Conservation (phyloP, 2,888 invertebrate species). For the Operophtera brumata region DNA sequence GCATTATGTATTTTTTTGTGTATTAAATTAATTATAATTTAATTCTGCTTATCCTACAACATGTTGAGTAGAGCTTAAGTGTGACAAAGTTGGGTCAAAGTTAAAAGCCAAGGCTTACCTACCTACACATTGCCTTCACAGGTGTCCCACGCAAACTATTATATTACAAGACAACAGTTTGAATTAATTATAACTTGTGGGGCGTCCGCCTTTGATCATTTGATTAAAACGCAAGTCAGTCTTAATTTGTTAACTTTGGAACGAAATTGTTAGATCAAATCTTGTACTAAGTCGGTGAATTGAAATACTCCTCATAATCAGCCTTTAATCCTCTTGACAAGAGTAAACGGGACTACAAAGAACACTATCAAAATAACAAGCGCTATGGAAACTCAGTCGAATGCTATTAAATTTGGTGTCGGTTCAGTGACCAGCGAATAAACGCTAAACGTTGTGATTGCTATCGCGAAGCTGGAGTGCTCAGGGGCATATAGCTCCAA, state of each 20-base stretch:
- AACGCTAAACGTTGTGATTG: no score
- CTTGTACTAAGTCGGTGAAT: not conserved
- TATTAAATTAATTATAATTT: not conserved
- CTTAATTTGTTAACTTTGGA: conserved; percentile 15
- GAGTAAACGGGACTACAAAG: no score
- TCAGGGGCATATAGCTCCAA: no score
- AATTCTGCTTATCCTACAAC: conserved; percentile 27
- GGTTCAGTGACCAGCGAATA: no score
- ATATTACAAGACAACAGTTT: conserved; percentile 27
- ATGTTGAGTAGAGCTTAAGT: conserved; percentile 38
- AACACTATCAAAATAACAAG: no score
- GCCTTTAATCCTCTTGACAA: no score
- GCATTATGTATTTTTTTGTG: not conserved
- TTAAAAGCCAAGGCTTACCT: conserved; percentile 44
- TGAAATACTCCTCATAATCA: not conserved
- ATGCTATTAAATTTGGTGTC: no score
- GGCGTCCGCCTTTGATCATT: conserved; percentile 17
- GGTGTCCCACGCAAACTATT: conserved; percentile 39
- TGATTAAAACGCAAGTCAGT: conserved; percentile 14
- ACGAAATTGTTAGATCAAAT: not conserved
- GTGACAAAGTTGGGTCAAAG: conserved; percentile 41
- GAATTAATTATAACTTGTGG: conserved; percentile 32
- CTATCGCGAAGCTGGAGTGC: no score
- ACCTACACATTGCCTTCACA: conserved; percentile 39
- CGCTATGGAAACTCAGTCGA: no score